Evolutionary conservation across 1,140 invertebrate genomes (phyloP).

Genomic region (Thrips palmi): DNA sequence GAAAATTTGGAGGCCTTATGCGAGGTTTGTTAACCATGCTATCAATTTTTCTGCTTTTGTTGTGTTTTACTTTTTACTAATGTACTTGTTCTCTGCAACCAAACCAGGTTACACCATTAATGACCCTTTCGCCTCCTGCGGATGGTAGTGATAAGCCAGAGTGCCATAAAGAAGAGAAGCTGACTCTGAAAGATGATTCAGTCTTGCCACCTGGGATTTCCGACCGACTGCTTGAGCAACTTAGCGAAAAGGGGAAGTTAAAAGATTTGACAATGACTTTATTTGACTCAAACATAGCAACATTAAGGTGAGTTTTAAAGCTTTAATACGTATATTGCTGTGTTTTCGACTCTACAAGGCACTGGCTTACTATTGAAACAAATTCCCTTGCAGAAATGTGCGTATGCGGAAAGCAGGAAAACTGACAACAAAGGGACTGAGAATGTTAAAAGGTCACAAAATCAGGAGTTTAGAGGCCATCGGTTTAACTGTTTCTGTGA

Average conservation of each 20-base stretch:
- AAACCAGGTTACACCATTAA: too few relatives aligned
- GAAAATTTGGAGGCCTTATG: conserved; percentile 43
- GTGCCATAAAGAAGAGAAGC: not conserved
- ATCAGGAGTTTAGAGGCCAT: conserved; percentile 40
- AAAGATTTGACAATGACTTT: conserved; percentile 43
- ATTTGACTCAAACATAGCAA: conserved; percentile 44
- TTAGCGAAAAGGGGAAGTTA: conserved; percentile 41
- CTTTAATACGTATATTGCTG: not conserved
- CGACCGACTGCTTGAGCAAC: conserved; percentile 39
- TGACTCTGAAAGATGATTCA: conserved; percentile 28
- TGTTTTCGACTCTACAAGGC: not conserved
- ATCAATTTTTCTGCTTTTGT: too few relatives aligned
- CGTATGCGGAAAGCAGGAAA: conserved; percentile 32
- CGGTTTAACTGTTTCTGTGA: conserved; percentile 38
- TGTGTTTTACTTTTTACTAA: too few relatives aligned
- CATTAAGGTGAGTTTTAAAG: conserved; percentile 28
- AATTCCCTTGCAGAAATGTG: conserved; percentile 24
- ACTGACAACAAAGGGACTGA: conserved; percentile 40
- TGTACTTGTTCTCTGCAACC: too few relatives aligned
- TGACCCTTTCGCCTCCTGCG: too few relatives aligned
- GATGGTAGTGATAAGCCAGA: conserved; percentile 5
- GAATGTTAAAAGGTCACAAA: conserved; percentile 45
- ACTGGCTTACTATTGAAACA: not conserved
- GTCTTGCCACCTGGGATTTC: conserved; percentile 48
- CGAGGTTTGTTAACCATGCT: too few relatives aligned